Evolutionary conservation across 2,797 vertebrate species (phyloP).

Genomic region (Chaunax sp.): DNA sequence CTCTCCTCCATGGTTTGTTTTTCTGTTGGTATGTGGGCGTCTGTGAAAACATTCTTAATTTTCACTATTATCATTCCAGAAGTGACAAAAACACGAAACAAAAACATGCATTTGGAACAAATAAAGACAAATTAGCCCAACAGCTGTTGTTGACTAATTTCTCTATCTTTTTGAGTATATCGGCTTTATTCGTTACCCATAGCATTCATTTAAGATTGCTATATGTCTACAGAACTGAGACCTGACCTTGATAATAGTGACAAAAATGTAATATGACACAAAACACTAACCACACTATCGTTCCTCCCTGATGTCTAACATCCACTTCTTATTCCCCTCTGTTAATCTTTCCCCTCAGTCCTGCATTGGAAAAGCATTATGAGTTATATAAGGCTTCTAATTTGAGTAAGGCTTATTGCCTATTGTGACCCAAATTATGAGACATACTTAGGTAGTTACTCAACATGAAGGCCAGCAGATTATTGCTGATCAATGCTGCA

Average conservation of each 20-base stretch:
- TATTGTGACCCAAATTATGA: constrained; percentile 51
- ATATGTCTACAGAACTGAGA: neutral
- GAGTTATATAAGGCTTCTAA: constrained; percentile 53
- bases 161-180: neutral
- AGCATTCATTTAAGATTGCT: neutral
- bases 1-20: constrained; percentile 54
- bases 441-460: constrained; percentile 36
- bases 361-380: constrained; percentile 41
- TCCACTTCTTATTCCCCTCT: neutral
- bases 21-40: constrained; percentile 59
- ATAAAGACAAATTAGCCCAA: constrained; percentile 53
- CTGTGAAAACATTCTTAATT: constrained; percentile 57
- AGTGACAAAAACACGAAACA: constrained; percentile 74
- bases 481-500: constrained; percentile 33
- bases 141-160: constrained; percentile 30
- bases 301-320: constrained; percentile 24
- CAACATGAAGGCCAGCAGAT: constrained; percentile 32
- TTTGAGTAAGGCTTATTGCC: constrained; percentile 47
- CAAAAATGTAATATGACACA: neutral
- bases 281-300: neutral
- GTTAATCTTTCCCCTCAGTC: constrained; percentile 7
- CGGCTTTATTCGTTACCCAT: too few species aligned
- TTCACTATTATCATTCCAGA: constrained; percentile 77
- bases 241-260: neutral
- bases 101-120: constrained; percentile 70